phyloP scores from a whole-genome alignment of 1,140 invertebrate species.

The Amphibalanus amphitrite region DNA sequence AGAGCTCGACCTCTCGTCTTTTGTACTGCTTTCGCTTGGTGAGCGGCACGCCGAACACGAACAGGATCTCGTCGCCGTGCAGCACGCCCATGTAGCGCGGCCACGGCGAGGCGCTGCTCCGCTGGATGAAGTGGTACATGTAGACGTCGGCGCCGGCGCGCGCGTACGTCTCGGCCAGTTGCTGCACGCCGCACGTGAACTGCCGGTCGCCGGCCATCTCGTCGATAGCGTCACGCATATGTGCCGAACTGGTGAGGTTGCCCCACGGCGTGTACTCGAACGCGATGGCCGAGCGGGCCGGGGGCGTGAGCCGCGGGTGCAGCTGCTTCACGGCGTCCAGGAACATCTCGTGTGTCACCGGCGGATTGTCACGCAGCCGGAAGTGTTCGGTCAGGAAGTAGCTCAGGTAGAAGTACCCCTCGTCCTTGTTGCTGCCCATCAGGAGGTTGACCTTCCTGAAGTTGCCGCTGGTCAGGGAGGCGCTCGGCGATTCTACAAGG shows the following conservation, averaged over 20 bases:
- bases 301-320: constrained; percentile 37
- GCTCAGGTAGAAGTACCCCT: constrained; percentile 85
- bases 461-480: constrained; percentile 55
- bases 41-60: constrained; percentile 32
- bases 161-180: constrained; percentile 37
- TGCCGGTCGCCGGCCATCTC: constrained; percentile 90
- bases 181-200: constrained; percentile 85
- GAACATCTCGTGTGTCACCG: constrained; percentile 55
- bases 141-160: constrained; percentile 29
- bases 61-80: constrained; percentile 37
- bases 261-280: constrained; percentile 85
- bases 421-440: constrained; percentile 82
- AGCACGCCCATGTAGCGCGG: constrained; percentile 35
- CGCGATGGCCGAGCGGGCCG: constrained; percentile 38
- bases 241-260: constrained; percentile 59
- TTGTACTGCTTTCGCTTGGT: constrained; percentile 22
- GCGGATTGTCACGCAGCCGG: constrained; percentile 61
- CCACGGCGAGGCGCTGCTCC: constrained; percentile 26
- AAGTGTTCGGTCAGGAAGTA: constrained; percentile 74
- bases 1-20: constrained; percentile 24
- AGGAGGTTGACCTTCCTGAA: constrained; percentile 88
- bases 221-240: constrained; percentile 63
- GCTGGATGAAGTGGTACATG: constrained; percentile 35
- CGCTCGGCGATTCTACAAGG: constrained; percentile 61
- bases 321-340: constrained; percentile 54